phyloP scores from a whole-genome alignment of 2,888 invertebrate genomes.

The Melanchra persicariae region DNA sequence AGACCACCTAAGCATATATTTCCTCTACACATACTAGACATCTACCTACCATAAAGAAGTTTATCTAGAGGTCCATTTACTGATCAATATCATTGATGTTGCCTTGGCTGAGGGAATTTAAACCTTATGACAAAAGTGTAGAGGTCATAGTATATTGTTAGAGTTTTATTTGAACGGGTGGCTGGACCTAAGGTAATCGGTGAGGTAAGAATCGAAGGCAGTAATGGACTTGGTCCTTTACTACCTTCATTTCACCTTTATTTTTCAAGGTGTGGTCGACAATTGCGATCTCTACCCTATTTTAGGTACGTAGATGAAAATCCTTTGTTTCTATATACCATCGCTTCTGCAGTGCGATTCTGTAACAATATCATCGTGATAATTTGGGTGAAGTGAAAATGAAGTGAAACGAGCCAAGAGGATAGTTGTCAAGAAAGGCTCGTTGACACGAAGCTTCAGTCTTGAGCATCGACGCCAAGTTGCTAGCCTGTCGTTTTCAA shows the following conservation, averaged over 20 bases:
- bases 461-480: no score
- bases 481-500: no score
- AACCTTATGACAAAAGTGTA: slow-evolving; percentile 2
- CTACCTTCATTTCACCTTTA: slow-evolving; percentile 42
- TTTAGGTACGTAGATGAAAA: background rate
- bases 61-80: slow-evolving; percentile 51
- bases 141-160: slow-evolving; percentile 12
- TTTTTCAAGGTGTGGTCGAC: slow-evolving; percentile 27
- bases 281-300: slow-evolving; percentile 2
- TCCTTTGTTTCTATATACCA: background rate
- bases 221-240: slow-evolving; percentile 38
- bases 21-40: slow-evolving; percentile 18
- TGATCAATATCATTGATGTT: slow-evolving; percentile 52
- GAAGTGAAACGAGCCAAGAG: no score
- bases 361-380: no score
- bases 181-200: slow-evolving; percentile 40
- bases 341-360: background rate
- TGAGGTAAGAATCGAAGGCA: slow-evolving; percentile 41
- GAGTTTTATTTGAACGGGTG: background rate
- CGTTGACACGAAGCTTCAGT: no score
- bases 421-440: no score
- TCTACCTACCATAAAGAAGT: slow-evolving; percentile 39
- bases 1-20: slow-evolving; percentile 16
- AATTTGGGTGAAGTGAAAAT: no score
- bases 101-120: slow-evolving; percentile 4